phyloP scores from a whole-genome alignment of 2,113 vertebrate genomes.

The Syngnathus scovelli region DNA sequence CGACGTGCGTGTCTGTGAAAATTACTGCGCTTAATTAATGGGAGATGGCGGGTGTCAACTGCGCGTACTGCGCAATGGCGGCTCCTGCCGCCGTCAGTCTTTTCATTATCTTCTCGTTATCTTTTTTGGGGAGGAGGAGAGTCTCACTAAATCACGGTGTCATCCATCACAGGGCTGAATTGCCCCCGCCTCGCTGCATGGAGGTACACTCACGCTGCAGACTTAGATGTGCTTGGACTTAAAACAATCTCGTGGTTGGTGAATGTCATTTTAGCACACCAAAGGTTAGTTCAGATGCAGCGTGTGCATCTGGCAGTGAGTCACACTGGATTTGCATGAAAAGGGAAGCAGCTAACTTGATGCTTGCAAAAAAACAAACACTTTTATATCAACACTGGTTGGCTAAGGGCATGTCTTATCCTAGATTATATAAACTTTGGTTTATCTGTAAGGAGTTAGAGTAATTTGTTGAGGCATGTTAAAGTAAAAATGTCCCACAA shows the following conservation, averaged over 20 bases:
- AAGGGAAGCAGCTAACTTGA: background rate
- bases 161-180: constrained; percentile 57
- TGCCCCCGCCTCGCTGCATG: constrained; percentile 4
- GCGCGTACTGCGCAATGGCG: background rate
- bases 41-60: background rate
- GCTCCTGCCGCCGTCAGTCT: constrained; percentile 1
- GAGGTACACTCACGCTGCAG: background rate
- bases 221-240: constrained; percentile 1
- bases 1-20: constrained; percentile 11
- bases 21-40: constrained; percentile 5
- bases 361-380: background rate
- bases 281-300: background rate
- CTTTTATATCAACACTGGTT: background rate
- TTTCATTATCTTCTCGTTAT: constrained; percentile 11
- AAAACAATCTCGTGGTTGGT: background rate
- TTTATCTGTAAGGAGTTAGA: background rate
- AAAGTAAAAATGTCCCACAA: background rate
- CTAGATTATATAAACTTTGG: background rate
- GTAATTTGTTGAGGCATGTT: background rate
- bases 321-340: background rate
- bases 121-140: constrained; percentile 51
- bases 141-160: constrained; percentile 45
- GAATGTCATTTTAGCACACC: background rate
- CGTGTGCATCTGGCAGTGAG: background rate
- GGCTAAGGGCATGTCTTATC: background rate